A percentile compares a stretch with the other conserved stretches of the same genome.
These are phyloP conservation scores for Prunella strophiata DNA, from an alignment of 2,797 vertebrate species.

Conservation along the genomic window DNA sequence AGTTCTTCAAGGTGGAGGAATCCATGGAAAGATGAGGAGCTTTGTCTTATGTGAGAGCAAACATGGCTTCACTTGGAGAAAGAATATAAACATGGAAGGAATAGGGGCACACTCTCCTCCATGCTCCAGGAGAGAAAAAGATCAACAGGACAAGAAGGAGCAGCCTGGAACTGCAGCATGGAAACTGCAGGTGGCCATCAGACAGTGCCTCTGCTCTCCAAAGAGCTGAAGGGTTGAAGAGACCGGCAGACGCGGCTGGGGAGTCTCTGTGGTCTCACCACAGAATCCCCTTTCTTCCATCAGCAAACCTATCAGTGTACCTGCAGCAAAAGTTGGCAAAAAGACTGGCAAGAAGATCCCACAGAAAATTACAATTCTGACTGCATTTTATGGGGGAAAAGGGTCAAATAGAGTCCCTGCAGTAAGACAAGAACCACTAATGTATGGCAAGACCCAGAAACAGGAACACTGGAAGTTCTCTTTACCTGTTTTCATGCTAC, in stretches of 20 bases:
- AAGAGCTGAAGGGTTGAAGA: neutral
- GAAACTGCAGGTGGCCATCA: neutral
- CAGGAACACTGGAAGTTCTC: neutral
- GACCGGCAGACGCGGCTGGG: neutral
- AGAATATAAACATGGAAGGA: neutral
- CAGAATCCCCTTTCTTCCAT: neutral
- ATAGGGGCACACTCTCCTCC: neutral
- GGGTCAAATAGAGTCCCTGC: neutral
- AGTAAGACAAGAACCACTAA: neutral
- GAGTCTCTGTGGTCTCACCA: neutral
- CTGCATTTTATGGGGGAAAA: neutral
- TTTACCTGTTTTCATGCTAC: neutral
- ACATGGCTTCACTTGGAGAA: neutral
- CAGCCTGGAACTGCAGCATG: neutral
- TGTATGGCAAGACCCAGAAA: neutral
- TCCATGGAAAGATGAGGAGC: neutral
- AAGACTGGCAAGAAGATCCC: neutral
- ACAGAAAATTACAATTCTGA: neutral
- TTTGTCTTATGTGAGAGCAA: neutral
- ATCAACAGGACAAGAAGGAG: neutral
- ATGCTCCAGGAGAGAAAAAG: neutral
- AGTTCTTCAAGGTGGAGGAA: neutral
- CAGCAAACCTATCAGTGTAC: neutral
- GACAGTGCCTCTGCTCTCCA: neutral
- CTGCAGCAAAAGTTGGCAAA: neutral